Conservation (phyloP, 2,888 invertebrate species). For the Caenorhabditis macrosperma region DNA sequence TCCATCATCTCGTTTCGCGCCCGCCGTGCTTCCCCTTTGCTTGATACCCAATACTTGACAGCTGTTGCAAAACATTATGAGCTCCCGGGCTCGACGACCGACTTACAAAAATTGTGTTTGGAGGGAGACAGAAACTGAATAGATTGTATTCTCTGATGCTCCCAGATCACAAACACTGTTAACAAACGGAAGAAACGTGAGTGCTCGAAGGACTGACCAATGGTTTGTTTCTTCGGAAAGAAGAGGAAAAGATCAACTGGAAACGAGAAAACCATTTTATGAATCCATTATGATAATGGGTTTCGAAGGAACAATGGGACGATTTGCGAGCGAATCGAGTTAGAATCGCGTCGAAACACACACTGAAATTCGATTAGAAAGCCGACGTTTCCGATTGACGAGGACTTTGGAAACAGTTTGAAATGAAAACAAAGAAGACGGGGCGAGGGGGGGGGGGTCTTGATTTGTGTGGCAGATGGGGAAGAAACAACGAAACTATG, state of each 20-base stretch:
- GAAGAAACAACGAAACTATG: too few species aligned
- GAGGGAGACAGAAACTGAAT: not conserved
- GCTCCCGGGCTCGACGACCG: not conserved
- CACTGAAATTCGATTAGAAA: constrained; percentile 7
- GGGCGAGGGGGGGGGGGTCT: too few species aligned
- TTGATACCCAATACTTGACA: constrained; percentile 37
- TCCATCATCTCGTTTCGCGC: constrained; percentile 27
- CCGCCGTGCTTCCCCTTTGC: not conserved
- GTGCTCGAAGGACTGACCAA: not conserved
- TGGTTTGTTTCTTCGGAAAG: not conserved
- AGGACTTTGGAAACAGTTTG: too few species aligned
- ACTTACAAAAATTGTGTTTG: not conserved
- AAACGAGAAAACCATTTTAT: not conserved
- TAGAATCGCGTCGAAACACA: constrained; percentile 3
- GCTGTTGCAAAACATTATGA: constrained; percentile 39
- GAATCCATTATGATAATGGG: constrained; percentile 5
- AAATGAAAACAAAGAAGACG: too few species aligned
- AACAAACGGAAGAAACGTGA: too few species aligned
- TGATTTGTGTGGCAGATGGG: too few species aligned
- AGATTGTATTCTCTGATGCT: not conserved
- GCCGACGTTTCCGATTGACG: not conserved
- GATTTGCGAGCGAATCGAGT: not conserved
- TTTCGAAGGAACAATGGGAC: not conserved
- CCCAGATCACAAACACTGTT: not conserved
- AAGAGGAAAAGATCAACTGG: not conserved